These are phyloP conservation scores for Orientallactaga bullata DNA, from an alignment of 2,113 vertebrate species.

Conservation along the genomic window DNA sequence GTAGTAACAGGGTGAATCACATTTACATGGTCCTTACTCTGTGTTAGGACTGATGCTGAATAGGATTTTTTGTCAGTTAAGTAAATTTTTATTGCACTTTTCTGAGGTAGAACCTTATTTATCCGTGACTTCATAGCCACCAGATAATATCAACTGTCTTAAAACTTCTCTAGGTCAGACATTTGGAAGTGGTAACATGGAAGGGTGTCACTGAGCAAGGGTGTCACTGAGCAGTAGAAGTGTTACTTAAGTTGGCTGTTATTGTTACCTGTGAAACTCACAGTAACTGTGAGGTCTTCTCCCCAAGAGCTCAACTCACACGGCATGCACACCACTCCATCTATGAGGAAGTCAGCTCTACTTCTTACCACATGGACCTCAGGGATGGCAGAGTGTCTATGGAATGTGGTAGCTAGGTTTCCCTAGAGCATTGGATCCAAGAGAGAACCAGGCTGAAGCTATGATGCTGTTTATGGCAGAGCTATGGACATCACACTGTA, in stretches of 20 bases:
- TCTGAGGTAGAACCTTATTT: background rate
- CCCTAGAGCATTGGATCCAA: background rate
- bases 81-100: background rate
- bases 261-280: background rate
- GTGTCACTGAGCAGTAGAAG: background rate
- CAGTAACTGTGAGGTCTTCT: background rate
- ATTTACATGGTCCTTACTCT: background rate
- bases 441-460: background rate
- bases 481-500: background rate
- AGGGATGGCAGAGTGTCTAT: background rate
- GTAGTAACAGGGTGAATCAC: background rate
- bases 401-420: background rate
- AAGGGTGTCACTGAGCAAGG: background rate
- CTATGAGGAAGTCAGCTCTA: background rate
- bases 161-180: background rate
- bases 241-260: background rate
- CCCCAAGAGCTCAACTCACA: too few relatives aligned
- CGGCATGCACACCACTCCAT: background rate
- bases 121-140: background rate
- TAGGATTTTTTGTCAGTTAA: background rate
- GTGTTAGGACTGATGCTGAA: background rate
- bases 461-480: background rate
- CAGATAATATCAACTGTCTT: background rate
- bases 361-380: background rate
- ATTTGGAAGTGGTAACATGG: background rate